Evolutionary conservation across 2,888 invertebrate species (phyloP), one percentile per base, ranked within the genome.

Genomic region (Phaedon cochleariae): DNA sequence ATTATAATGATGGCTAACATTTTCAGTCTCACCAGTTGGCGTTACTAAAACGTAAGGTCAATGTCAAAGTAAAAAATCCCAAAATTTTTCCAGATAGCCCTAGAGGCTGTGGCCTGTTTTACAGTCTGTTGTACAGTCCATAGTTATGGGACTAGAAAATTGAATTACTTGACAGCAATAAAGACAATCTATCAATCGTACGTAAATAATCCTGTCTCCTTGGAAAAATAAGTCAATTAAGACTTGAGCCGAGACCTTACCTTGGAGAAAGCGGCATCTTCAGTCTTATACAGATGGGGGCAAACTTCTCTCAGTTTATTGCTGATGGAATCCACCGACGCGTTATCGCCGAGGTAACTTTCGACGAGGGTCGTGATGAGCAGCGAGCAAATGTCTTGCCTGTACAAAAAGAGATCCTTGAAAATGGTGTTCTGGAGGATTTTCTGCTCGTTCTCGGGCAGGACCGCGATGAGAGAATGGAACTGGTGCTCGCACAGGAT

Each of bases 231-330:
- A 26, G 26, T 26, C 26, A 26, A 26, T 26, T n/a, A 26, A 26
- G 7, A 26, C 26, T 26, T 26, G 4, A 7, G 15, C 3, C 1
- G 31, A 49, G n/a, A 0, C 62, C 73, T 79, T 83, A 95, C 96
- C 86, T 97, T 97, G 1, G 97, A 95, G 76, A 95, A 96, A 10
- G 95, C 93, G 2, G 97, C 98, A 84, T 99, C 98, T 85, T 98
- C 98, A 76, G 91, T 91, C 70, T 94, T 91, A 81, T 97, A 99
- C 22, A 99, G 86, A 74, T 93, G 92, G 0, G 99, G 98, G 79
- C 98, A 99, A 1, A 95, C 88, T 76, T 96, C 93, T 52, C 97
- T 87, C 60, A 99, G 84, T 79, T 92, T 92, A 21, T 89, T 86
- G 66, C 96, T 97, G 68, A 99, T 95, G 0, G 94, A 90, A 80